Conservation (phyloP, 2,113 vertebrate genomes). For the Rana temporaria region DNA sequence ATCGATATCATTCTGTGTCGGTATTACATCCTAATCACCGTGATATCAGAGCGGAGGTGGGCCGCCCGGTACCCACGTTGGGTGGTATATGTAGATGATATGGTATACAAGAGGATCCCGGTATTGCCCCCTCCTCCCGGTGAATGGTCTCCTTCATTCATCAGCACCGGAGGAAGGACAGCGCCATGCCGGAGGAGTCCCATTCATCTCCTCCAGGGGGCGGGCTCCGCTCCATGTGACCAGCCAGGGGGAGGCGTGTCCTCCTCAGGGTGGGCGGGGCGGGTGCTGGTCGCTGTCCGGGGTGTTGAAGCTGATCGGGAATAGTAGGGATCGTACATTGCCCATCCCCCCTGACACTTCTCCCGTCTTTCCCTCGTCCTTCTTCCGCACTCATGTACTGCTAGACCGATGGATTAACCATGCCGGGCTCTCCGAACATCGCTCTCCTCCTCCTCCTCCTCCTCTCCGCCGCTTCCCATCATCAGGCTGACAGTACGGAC, state of each 20-base stretch:
- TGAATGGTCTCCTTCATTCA: constrained; percentile 17
- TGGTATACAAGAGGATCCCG: too few relatives aligned
- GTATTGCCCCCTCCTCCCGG: too few relatives aligned
- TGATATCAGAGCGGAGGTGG: too few relatives aligned
- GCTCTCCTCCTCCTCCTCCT: constrained; percentile 42
- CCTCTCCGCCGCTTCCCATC: not conserved
- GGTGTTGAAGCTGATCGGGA: constrained; percentile 63
- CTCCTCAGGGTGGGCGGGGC: constrained; percentile 41
- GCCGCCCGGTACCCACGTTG: too few relatives aligned
- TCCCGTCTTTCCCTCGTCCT: not conserved
- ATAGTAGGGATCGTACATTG: not conserved
- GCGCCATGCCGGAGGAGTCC: not conserved
- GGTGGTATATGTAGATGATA: too few relatives aligned
- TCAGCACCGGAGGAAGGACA: not conserved
- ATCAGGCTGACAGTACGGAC: not conserved
- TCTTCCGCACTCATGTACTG: constrained; percentile 5
- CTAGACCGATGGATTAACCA: constrained; percentile 39
- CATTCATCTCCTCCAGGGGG: constrained; percentile 44
- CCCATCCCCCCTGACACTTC: not conserved
- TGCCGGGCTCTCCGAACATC: constrained; percentile 11
- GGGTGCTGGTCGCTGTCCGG: constrained; percentile 66
- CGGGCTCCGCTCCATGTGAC: constrained; percentile 17
- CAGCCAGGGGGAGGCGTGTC: constrained; percentile 19
- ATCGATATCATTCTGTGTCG: too few relatives aligned
- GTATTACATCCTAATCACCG: too few relatives aligned